phyloP scores from a whole-genome alignment of 2,113 vertebrate species.

The Lutjanus erythropterus region DNA sequence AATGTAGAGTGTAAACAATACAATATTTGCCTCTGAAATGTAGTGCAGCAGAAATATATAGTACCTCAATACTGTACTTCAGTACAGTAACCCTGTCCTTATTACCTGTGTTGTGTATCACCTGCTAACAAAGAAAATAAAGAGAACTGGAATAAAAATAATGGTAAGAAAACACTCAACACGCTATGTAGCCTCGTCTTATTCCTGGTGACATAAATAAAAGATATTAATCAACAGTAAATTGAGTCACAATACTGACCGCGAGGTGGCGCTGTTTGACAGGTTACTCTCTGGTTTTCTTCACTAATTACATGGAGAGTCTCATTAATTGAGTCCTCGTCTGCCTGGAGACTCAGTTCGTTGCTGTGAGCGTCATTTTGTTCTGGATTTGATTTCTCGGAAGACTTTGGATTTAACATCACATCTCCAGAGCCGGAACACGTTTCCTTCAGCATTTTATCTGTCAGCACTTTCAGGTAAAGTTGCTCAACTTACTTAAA shows the following conservation, averaged over 20 bases:
- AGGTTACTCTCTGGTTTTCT: too few species aligned
- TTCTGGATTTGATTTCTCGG: slow-evolving; percentile 23
- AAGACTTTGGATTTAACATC: slow-evolving; percentile 20
- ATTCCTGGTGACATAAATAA: not conserved
- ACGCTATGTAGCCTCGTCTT: not conserved
- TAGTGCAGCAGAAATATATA: too few species aligned
- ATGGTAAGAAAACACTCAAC: too few species aligned
- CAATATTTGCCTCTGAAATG: too few species aligned
- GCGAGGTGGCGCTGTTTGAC: slow-evolving; percentile 33
- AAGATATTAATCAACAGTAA: not conserved
- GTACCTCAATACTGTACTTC: too few species aligned
- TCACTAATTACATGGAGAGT: not conserved
- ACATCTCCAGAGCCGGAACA: not conserved
- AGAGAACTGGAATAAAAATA: too few species aligned
- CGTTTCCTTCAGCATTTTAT: not conserved
- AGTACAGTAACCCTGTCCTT: too few species aligned
- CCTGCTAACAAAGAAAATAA: too few species aligned
- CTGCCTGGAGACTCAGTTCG: not conserved
- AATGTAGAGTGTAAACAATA: too few species aligned
- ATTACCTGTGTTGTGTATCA: too few species aligned
- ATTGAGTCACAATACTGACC: not conserved
- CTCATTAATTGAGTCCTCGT: not conserved
- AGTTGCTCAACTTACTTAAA: not conserved
- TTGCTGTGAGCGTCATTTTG: slow-evolving; percentile 16
- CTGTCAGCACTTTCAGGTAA: slow-evolving; percentile 45